Percentiles rank a stretch among this genome's conserved stretches.
phyloP scores from a whole-genome alignment of 37 sponge, comb jelly and placozoan species.

The Petrosia ficiformis region DNA sequence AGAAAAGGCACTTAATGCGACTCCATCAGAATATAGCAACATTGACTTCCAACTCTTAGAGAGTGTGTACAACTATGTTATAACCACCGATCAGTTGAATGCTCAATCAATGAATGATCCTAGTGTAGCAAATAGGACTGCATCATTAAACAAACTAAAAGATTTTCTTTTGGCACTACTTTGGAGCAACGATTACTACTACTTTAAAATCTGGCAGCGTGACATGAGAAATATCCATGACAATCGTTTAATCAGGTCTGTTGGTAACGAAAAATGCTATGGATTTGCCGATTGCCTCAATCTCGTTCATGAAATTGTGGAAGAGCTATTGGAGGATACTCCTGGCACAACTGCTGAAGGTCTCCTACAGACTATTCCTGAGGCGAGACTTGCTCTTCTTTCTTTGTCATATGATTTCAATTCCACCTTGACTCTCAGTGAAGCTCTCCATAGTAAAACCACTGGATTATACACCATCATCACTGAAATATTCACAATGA shows the following conservation, averaged over 20 bases:
- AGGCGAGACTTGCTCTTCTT: background rate
- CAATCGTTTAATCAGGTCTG: background rate
- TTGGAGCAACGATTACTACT: background rate
- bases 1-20: background rate
- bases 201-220: background rate
- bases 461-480: background rate
- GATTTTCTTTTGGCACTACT: background rate
- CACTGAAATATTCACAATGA: background rate
- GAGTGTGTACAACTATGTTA: background rate
- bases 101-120: background rate
- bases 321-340: background rate
- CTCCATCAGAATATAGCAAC: background rate
- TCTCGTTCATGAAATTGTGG: background rate
- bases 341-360: background rate
- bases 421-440: background rate
- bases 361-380: background rate
- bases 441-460: background rate
- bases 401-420: background rate
- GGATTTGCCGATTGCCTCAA: background rate
- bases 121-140: background rate
- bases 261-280: background rate
- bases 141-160: background rate
- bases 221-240: background rate
- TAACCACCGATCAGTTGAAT: background rate
- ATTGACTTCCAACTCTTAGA: background rate